These are phyloP conservation scores for Picathartes gymnocephalus DNA, from an alignment of 2,113 vertebrate species.

Conservation along the genomic window DNA sequence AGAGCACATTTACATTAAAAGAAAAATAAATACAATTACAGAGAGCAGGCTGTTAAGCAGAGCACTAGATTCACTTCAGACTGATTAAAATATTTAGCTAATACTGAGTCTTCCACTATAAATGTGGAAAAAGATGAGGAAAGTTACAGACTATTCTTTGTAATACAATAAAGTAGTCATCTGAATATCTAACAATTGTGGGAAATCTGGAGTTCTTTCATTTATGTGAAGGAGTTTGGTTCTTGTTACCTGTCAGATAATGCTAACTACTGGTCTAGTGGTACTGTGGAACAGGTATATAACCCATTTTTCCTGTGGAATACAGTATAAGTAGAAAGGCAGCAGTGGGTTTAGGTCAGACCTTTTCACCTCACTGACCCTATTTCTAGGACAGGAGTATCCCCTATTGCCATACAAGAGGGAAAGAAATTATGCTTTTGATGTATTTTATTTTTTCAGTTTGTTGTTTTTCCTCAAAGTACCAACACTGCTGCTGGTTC, in stretches of 20 bases:
- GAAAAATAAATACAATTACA: background rate
- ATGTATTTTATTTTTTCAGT: background rate
- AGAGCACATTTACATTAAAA: background rate
- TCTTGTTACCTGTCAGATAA: background rate
- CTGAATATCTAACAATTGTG: background rate
- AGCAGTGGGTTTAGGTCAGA: background rate
- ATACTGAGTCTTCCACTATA: background rate
- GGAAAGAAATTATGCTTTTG: background rate
- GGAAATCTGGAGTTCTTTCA: background rate
- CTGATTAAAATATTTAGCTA: background rate
- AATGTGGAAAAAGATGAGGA: background rate
- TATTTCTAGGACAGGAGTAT: background rate
- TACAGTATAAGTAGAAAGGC: background rate
- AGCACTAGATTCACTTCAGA: background rate
- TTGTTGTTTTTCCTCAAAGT: background rate
- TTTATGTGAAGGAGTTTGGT: background rate
- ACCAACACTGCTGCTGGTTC: background rate
- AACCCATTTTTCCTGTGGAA: background rate
- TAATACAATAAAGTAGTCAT: background rate
- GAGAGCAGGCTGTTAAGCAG: background rate
- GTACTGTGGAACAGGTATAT: background rate
- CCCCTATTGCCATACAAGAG: background rate
- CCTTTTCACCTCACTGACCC: background rate
- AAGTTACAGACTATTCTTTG: background rate
- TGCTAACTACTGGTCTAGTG: background rate